Evolutionary conservation across 2,888 invertebrate species (phyloP), one percentile per base, ranked within the genome.

Genomic region (Pollenia amentaria): DNA sequence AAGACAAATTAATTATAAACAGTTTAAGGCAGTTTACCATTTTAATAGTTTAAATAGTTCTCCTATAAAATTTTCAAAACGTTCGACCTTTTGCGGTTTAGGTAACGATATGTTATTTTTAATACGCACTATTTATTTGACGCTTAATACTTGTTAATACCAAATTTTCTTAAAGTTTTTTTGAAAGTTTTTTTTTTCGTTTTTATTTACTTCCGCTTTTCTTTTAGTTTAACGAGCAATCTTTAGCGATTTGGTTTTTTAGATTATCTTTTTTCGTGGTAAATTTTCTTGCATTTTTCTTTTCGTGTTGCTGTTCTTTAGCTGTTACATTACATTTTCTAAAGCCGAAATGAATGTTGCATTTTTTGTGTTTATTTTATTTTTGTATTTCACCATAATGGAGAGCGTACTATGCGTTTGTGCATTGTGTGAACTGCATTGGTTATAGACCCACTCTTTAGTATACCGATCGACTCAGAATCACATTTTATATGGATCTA

Each of bases 281-380:
- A 12, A 44, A 60, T 44, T 60, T 48, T 69, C 8, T 38, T 18
- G 12, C 48, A 16, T 21, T 21, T 40, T 46, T 46, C 2, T 9
- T 51, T 29, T 40, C 48, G 42, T 70, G 2, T 78, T 40, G 38
- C 75, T 11, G 46, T 21, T 80, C 46, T 46, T 2, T 18, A 18
- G 55, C 16, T 77, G 16, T 53, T 51, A 57, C 14, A 55, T 53
- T 51, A 57, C 14, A 55, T 42, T 72, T 84, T 67, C 72, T 84
- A 83, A 80, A 81, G 65, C 79, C 79, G 57, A 81, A 84, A 84
- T 82, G 80, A 83, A 87, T 81, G 82, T 62, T 40, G 48, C 3
- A 10, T 14, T 1, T 29, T 76, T 51, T 76, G 9, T 18, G 11
- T 38, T 16, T 7, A 29, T 29, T 29, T 29, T 29, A 29, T 29